phyloP scores from a whole-genome alignment of 2,888 invertebrate genomes.

The Dryocosmus kuriphilus region DNA sequence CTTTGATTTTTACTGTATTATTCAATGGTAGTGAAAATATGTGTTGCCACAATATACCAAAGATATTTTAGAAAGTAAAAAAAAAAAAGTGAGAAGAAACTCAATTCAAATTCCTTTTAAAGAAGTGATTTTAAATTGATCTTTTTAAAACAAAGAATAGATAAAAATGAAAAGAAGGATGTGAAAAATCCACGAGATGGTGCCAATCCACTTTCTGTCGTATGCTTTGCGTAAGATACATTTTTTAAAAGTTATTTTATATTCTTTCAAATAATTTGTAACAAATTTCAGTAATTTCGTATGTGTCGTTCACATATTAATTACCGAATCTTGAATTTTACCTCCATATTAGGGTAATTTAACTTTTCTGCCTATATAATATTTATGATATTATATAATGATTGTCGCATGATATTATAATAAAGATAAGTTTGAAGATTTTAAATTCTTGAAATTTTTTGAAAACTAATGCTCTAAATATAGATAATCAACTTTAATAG shows the following conservation, averaged over 20 bases:
- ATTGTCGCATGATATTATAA: no score
- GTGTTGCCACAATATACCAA: not conserved
- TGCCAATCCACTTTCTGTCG: conserved; percentile 83
- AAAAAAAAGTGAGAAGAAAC: not conserved
- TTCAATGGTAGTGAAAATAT: not conserved
- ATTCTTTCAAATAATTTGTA: not conserved
- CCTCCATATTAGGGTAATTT: not conserved
- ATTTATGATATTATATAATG: no score
- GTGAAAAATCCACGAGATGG: conserved; percentile 81
- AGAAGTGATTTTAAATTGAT: not conserved
- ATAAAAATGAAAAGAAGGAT: conserved; percentile 80
- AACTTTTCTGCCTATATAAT: not conserved
- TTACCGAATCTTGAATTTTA: not conserved
- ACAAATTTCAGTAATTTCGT: not conserved
- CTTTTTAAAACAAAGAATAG: conserved; percentile 61
- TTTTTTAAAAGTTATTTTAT: not conserved
- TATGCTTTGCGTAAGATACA: conserved; percentile 84
- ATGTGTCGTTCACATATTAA: not conserved
- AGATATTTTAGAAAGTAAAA: not conserved
- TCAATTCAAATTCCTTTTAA: not conserved
- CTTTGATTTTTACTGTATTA: not conserved
- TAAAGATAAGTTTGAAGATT: no score
- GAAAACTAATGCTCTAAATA: no score
- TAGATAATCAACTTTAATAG: no score
- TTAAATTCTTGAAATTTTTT: no score